Base-by-base conservation (phyloP, 2,888 invertebrate genomes). In the Epinotia bilunana region DNA sequence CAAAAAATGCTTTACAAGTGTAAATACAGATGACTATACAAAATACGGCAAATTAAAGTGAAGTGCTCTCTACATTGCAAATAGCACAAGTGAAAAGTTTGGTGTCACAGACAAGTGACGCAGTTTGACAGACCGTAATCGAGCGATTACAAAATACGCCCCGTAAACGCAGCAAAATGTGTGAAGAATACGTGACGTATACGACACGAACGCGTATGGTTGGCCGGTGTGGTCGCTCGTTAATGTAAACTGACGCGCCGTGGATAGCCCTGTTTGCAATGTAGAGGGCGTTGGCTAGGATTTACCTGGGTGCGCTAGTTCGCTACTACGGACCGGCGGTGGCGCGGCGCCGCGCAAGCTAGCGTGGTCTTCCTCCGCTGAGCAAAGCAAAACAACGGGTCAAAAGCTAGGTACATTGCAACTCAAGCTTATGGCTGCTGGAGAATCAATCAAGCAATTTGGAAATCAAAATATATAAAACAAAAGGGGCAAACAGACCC, bases 301-400 rank as follows among this genome's bases (percentile, higher is more conserved):
- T 68, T 85, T 91, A 92, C 92, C 92, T 91, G 90, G 63, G 78
- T 84, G 89, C 81, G 85, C 80, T 77, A 83, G 79, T 74, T 86
- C 87, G 77, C 81, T 86, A 84, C 82, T 85, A 81, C 82, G 87
- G 73, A 82, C 82, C 61, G 82, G 90, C 79, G 89, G 86, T 68
- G 91, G 82, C 76, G 82, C 83, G 23, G 86, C 90, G 80, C 93
- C 90, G 80, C 93, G 90, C 78, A 87, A 84, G 80, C 91, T 91
- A 77, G 95, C 88, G 88, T 97, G 97, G 88, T 97, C 97, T 91
- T 97, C 97, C 89, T 97, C 97, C 79, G 97, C 97, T 96, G 90
- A 80, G 90, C 87, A 87, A 87, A 87, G 87, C 87, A 87, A 87
- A 82, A 80, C 82, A 86, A 83, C 83, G 76, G 79, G 77, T 79